A percentile compares a stretch with the other conserved stretches of the same genome.
These are phyloP conservation scores for Psittacus erithacus DNA, from an alignment of 2,113 vertebrate genomes.

Conservation along the genomic window DNA sequence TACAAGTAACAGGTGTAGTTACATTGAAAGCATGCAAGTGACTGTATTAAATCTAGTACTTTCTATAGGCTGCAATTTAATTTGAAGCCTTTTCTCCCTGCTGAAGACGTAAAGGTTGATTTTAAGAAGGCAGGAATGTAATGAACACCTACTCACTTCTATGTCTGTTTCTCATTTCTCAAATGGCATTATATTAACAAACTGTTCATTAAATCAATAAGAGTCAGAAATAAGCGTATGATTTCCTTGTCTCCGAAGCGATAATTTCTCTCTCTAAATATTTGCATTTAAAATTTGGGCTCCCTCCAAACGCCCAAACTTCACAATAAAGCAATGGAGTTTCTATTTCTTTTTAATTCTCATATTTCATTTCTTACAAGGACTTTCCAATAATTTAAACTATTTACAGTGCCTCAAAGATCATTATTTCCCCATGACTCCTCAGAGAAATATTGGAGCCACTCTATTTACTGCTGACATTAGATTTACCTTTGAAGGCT, in stretches of 20 bases:
- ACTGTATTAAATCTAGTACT: not conserved
- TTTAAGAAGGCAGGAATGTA: slow-evolving; percentile 25
- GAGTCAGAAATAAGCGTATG: slow-evolving; percentile 50
- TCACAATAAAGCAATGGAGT: slow-evolving; percentile 16
- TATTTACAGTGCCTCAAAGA: slow-evolving; percentile 73
- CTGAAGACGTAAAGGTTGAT: slow-evolving; percentile 14
- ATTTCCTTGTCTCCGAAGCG: slow-evolving; percentile 55
- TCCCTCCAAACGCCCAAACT: slow-evolving; percentile 47
- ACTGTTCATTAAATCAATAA: slow-evolving; percentile 52
- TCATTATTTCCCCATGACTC: slow-evolving; percentile 69
- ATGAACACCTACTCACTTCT: not conserved
- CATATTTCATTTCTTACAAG: slow-evolving; percentile 69
- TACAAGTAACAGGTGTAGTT: slow-evolving; percentile 50
- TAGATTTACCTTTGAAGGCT: slow-evolving; percentile 73
- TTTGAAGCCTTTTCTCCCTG: not conserved
- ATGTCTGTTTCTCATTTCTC: not conserved
- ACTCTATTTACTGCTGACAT: slow-evolving; percentile 71
- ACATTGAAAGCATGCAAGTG: not conserved
- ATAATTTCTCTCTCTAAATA: slow-evolving; percentile 69
- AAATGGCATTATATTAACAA: not conserved
- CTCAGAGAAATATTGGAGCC: slow-evolving; percentile 66
- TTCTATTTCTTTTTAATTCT: slow-evolving; percentile 54
- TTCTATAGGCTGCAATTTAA: slow-evolving; percentile 4
- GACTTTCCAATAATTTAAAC: slow-evolving; percentile 74
- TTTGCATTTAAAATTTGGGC: slow-evolving; percentile 70